Evolutionary conservation across 2,797 vertebrate genomes (phyloP).

Genomic region (Orientallactaga sibirica): DNA sequence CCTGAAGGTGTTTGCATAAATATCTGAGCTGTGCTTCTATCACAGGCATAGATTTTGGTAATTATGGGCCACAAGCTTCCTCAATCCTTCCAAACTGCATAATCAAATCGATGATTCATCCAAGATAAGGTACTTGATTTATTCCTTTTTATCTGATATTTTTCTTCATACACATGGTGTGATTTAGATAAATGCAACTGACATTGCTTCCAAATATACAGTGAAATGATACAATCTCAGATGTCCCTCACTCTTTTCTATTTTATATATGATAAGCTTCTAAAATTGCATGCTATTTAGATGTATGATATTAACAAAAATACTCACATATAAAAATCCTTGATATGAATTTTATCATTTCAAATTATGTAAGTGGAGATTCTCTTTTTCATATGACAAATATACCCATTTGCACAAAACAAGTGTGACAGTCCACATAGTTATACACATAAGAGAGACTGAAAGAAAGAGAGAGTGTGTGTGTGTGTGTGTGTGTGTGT

Average conservation of each 20-base stretch:
- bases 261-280: slow-evolving; percentile 30
- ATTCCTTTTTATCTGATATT: slow-evolving; percentile 35
- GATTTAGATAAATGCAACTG: background rate
- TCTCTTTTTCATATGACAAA: slow-evolving; percentile 48
- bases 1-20: background rate
- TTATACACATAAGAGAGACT: background rate
- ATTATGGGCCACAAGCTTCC: background rate
- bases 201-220: background rate
- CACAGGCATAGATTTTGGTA: background rate
- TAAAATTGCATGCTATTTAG: slow-evolving; percentile 34
- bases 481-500: background rate
- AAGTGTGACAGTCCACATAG: slow-evolving; percentile 11
- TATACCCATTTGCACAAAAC: background rate
- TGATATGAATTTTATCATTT: slow-evolving; percentile 36
- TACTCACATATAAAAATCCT: slow-evolving; percentile 25
- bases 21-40: background rate
- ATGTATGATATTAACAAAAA: slow-evolving; percentile 5
- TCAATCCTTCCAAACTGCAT: background rate
- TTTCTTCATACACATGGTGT: slow-evolving; percentile 22
- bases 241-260: background rate
- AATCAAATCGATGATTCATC: slow-evolving; percentile 37
- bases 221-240: background rate
- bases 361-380: slow-evolving; percentile 40
- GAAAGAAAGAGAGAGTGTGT: background rate
- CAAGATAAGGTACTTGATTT: slow-evolving; percentile 5